phyloP scores from a whole-genome alignment of 37 sponge, comb jelly and placozoan species.

The Theonella swinhoei region DNA sequence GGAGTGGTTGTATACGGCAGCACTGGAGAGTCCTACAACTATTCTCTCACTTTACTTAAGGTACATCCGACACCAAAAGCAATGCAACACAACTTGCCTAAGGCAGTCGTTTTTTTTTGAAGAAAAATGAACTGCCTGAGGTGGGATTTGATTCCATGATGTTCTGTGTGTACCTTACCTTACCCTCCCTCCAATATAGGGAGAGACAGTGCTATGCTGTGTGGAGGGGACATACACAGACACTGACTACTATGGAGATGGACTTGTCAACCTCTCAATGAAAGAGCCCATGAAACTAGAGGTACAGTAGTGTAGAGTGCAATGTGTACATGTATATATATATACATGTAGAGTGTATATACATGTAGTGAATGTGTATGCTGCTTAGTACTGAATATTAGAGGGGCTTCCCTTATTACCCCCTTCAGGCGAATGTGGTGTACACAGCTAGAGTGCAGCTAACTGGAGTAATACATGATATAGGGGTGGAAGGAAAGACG shows the following conservation, averaged over 20 bases:
- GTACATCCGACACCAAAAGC: too few relatives aligned
- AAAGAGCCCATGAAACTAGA: conserved; percentile 44
- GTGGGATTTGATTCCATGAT: too few relatives aligned
- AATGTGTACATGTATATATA: neutral
- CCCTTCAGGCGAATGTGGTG: conserved; percentile 55
- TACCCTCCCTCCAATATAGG: too few relatives aligned
- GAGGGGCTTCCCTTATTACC: too few relatives aligned
- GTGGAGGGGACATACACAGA: conserved; percentile 24
- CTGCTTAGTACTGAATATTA: neutral
- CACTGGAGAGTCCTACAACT: conserved; percentile 38
- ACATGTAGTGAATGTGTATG: neutral
- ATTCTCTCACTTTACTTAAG: conserved; percentile 32
- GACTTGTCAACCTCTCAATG: conserved; percentile 39
- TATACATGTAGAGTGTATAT: neutral
- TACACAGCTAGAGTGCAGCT: conserved; percentile 56
- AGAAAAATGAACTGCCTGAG: too few relatives aligned
- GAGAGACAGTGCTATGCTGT: neutral
- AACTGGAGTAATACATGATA: conserved; percentile 29
- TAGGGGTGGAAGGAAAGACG: conserved; percentile 62
- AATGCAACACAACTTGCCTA: too few relatives aligned
- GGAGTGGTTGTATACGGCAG: conserved; percentile 59
- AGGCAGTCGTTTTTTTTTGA: too few relatives aligned
- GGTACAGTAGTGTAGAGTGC: conserved; percentile 2
- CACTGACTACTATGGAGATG: conserved; percentile 38
- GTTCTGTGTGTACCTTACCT: too few relatives aligned